phyloP scores from a whole-genome alignment of 2,888 invertebrate genomes.

The Stenurella melanura region DNA sequence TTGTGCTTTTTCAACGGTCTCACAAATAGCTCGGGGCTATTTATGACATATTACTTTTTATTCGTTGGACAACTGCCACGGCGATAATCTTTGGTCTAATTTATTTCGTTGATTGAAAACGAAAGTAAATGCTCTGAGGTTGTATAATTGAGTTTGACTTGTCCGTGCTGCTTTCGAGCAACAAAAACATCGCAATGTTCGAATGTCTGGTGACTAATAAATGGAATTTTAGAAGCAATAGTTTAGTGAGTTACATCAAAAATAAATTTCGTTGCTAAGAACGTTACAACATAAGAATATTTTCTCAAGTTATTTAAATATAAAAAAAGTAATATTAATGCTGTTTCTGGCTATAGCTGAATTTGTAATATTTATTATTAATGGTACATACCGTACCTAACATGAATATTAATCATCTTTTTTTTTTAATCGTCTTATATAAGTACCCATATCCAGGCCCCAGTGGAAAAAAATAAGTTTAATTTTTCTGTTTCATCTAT shows the following conservation, averaged over 20 bases:
- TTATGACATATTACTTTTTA: constrained; percentile 38
- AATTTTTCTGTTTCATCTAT: no score
- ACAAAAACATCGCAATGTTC: constrained; percentile 3
- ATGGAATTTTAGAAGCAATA: background rate
- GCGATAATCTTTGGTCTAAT: constrained; percentile 38
- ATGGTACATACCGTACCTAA: no score
- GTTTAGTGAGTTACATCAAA: background rate
- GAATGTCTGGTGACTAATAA: background rate
- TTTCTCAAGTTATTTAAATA: no score
- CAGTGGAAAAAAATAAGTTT: no score
- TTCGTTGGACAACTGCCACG: constrained; percentile 44
- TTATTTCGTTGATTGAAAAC: constrained; percentile 41
- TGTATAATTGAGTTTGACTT: constrained; percentile 2
- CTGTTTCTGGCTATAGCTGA: no score
- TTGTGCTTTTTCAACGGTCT: constrained; percentile 20
- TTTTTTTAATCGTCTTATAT: no score
- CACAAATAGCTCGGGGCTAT: constrained; percentile 28
- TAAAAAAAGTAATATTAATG: no score
- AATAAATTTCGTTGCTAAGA: background rate
- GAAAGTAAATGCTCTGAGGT: constrained; percentile 35
- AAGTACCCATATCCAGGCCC: no score
- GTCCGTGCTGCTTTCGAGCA: background rate
- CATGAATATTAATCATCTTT: no score
- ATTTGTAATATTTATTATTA: no score
- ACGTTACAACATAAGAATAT: background rate